phyloP scores from a whole-genome alignment of 2,797 vertebrate species.

The Yasuhikotakia modesta region DNA sequence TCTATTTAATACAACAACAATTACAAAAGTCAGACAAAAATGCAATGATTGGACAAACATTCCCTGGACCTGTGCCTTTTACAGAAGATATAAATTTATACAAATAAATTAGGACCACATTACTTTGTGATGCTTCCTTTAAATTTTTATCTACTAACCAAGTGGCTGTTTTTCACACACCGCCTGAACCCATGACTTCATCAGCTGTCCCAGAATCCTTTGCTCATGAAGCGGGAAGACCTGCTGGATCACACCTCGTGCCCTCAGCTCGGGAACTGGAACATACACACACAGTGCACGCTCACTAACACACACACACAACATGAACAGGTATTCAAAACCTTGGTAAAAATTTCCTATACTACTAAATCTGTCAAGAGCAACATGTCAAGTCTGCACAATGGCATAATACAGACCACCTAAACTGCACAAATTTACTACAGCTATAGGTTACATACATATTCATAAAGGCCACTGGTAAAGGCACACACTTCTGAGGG shows the following conservation, averaged over 20 bases:
- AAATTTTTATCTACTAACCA: conserved; percentile 71
- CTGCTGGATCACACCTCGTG: conserved; percentile 93
- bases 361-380: conserved; percentile 18
- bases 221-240: conserved; percentile 94
- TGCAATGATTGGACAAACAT: too few relatives aligned
- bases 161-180: conserved; percentile 94
- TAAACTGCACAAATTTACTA: background rate
- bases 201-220: conserved; percentile 90
- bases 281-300: conserved; percentile 37
- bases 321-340: conserved; percentile 36
- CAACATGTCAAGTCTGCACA: background rate
- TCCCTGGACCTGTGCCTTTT: too few relatives aligned
- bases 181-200: conserved; percentile 98
- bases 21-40: too few relatives aligned
- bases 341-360: conserved; percentile 1
- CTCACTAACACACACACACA: conserved; percentile 40
- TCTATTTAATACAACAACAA: background rate
- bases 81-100: too few relatives aligned
- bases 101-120: too few relatives aligned
- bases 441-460: background rate
- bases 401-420: conserved; percentile 1
- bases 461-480: conserved; percentile 21
- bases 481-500: conserved; percentile 30
- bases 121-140: too few relatives aligned
- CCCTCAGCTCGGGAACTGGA: conserved; percentile 89